Percentiles rank a stretch among this genome's conserved stretches.
Conservation (phyloP, 2,113 vertebrate species). For the Caranx melampygus region DNA sequence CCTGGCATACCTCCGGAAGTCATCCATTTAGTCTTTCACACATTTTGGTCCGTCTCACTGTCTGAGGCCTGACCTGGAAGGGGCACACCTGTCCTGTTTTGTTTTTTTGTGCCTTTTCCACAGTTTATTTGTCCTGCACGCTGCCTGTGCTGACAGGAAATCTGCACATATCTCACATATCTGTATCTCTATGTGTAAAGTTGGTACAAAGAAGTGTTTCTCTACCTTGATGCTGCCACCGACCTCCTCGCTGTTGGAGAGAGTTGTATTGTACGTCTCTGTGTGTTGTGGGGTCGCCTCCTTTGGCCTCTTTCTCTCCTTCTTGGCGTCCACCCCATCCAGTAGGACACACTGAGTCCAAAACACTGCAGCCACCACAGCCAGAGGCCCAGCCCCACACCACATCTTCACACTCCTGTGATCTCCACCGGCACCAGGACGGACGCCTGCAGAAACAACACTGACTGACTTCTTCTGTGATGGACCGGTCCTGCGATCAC, state of each 20-base stretch:
- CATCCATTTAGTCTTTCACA: slow-evolving; percentile 80
- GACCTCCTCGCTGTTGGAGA: slow-evolving; percentile 88
- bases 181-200: not conserved
- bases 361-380: slow-evolving; percentile 82
- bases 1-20: slow-evolving; percentile 78
- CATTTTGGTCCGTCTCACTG: slow-evolving; percentile 60
- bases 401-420: slow-evolving; percentile 80
- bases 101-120: slow-evolving; percentile 16
- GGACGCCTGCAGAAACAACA: slow-evolving; percentile 34
- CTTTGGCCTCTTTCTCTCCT: slow-evolving; percentile 86
- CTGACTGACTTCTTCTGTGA: slow-evolving; percentile 23
- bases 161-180: slow-evolving; percentile 32
- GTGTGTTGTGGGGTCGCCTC: slow-evolving; percentile 84
- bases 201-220: slow-evolving; percentile 1
- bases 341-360: slow-evolving; percentile 86
- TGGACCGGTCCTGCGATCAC: slow-evolving; percentile 11
- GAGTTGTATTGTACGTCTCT: slow-evolving; percentile 86
- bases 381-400: slow-evolving; percentile 86
- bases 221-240: slow-evolving; percentile 86
- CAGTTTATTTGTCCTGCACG: slow-evolving; percentile 29
- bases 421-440: slow-evolving; percentile 47
- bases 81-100: slow-evolving; percentile 71
- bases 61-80: slow-evolving; percentile 64
- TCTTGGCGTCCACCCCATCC: slow-evolving; percentile 82
- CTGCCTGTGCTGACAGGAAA: slow-evolving; percentile 36